Percentiles rank a stretch among this genome's conserved stretches.
These are phyloP conservation scores for Eretmodus cyanostictus DNA, from an alignment of 2,113 vertebrate genomes.

Conservation along the genomic window DNA sequence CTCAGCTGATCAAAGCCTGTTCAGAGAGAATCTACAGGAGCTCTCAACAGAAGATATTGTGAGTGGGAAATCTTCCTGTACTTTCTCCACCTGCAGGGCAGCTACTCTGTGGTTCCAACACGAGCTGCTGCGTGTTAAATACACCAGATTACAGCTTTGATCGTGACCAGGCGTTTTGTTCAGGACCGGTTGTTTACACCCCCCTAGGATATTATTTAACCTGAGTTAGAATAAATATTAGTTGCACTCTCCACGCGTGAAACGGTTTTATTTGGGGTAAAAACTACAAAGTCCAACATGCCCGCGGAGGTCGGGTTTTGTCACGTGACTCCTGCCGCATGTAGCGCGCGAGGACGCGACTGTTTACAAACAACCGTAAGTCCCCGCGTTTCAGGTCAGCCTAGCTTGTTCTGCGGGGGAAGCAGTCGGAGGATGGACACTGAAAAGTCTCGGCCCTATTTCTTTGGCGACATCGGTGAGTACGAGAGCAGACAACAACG, in stretches of 20 bases:
- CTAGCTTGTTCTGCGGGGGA: neutral
- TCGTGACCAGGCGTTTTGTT: neutral
- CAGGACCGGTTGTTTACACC: fast-evolving
- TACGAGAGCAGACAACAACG: neutral
- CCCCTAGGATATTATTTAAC: neutral
- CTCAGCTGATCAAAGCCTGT: neutral
- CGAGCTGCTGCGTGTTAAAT: fast-evolving
- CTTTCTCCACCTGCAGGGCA: neutral
- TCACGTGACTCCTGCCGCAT: neutral
- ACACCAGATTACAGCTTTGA: neutral
- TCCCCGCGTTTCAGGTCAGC: fast-evolving
- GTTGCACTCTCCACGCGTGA: neutral
- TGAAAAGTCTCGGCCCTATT: constrained; percentile 41
- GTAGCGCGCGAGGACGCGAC: neutral
- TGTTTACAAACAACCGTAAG: constrained; percentile 22
- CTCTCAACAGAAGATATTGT: neutral
- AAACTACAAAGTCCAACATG: constrained; percentile 52
- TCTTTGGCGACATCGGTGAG: constrained; percentile 72
- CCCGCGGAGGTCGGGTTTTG: fast-evolving
- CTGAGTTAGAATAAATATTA: neutral
- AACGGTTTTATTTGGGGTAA: neutral
- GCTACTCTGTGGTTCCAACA: neutral
- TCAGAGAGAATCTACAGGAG: fast-evolving
- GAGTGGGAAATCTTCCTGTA: neutral
- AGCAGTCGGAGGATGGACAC: constrained; percentile 27